phyloP scores from a whole-genome alignment of 2,797 vertebrate genomes.

The Sciurus carolinensis region DNA sequence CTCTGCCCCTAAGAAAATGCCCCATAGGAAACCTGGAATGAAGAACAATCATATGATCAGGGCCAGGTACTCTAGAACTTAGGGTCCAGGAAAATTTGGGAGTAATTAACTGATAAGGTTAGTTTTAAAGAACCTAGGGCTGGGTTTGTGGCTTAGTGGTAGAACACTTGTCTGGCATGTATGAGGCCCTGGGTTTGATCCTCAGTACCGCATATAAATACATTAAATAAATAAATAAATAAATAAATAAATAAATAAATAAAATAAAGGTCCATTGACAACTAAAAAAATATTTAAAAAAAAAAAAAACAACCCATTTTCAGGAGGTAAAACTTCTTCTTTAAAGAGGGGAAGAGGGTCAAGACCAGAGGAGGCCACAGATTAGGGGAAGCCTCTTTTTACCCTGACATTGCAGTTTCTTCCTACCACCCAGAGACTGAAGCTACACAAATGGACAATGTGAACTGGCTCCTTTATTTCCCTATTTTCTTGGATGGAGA shows the following conservation, averaged over 20 bases:
- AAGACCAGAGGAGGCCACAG: background rate
- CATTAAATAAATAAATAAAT: no score
- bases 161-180: no score
- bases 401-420: background rate
- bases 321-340: background rate
- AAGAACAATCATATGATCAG: background rate
- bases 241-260: no score
- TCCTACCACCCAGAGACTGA: background rate
- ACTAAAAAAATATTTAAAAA: no score
- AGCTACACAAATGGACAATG: background rate
- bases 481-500: background rate
- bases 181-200: no score
- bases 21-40: background rate
- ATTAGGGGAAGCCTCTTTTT: background rate
- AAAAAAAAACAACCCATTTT: constrained; percentile 33
- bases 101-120: background rate
- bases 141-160: no score
- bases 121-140: background rate
- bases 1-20: background rate
- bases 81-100: background rate
- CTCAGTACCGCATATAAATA: no score
- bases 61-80: background rate
- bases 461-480: background rate
- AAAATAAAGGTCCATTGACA: no score
- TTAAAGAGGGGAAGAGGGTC: background rate